Evolutionary conservation across 2,113 vertebrate genomes (phyloP).

Genomic region (Dendropsophus ebraccatus): DNA sequence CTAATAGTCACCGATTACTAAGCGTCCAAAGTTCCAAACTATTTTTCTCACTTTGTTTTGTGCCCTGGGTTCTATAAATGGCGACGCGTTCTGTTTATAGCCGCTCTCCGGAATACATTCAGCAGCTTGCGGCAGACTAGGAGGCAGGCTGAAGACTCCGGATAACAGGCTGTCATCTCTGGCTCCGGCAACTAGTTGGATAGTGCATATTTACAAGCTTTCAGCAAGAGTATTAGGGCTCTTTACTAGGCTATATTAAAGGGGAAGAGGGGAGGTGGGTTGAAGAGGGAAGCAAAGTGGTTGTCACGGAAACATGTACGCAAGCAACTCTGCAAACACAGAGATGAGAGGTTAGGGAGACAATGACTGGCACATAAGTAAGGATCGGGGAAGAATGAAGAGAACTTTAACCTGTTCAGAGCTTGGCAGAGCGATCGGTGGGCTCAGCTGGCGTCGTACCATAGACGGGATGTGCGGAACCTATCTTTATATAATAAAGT

Average conservation of each 20-base stretch:
- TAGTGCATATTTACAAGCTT: slow-evolving; percentile 37
- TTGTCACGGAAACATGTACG: slow-evolving; percentile 64
- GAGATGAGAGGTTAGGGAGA: neutral
- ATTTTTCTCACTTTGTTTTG: neutral
- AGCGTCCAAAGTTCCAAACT: neutral
- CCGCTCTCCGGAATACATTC: neutral
- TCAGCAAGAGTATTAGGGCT: slow-evolving; percentile 5
- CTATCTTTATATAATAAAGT: no score
- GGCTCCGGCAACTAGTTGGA: neutral
- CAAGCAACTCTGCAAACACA: slow-evolving; percentile 58
- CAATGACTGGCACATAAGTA: slow-evolving; percentile 43
- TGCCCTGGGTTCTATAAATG: neutral
- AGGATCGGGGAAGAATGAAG: neutral
- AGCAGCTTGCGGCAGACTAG: neutral
- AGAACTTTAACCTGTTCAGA: slow-evolving; percentile 12
- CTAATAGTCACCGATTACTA: neutral
- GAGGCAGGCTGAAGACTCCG: neutral
- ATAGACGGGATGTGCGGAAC: no score
- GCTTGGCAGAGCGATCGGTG: neutral
- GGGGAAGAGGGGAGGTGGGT: no score
- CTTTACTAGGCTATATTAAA: slow-evolving; percentile 3
- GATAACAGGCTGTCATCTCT: neutral
- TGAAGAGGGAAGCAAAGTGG: neutral
- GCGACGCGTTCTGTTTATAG: neutral
- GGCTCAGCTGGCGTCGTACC: neutral